A percentile compares a stretch with the other conserved stretches of the same genome.
Conservation (phyloP, 2,888 invertebrate species). For the Nesidiocoris tenuis region DNA sequence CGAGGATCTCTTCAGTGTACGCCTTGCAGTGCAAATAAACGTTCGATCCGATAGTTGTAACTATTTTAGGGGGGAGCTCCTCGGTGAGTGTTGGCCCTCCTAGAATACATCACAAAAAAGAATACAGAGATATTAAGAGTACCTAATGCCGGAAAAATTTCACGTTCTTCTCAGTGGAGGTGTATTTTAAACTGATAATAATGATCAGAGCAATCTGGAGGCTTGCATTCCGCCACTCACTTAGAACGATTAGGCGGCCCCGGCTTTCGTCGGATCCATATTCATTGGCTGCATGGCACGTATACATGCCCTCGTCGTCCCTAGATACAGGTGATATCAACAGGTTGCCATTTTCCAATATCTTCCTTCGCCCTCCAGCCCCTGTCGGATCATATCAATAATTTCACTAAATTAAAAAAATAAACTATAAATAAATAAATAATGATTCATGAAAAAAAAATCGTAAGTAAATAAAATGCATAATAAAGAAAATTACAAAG, state of each 20-base stretch:
- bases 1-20: constrained; percentile 78
- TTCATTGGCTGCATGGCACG: constrained; percentile 80
- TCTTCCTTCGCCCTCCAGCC: constrained; percentile 75
- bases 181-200: constrained; percentile 12
- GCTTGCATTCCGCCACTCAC: no score
- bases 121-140: not conserved
- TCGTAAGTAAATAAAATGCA: not conserved
- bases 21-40: constrained; percentile 81
- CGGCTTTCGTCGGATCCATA: constrained; percentile 84
- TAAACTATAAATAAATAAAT: not conserved
- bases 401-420: not conserved
- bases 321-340: constrained; percentile 80
- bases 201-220: no score
- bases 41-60: constrained; percentile 68
- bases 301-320: constrained; percentile 84
- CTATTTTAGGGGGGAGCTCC: constrained; percentile 65
- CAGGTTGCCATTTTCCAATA: constrained; percentile 82
- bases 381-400: constrained; percentile 58
- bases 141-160: not conserved
- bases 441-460: not conserved
- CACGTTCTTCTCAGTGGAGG: not conserved
- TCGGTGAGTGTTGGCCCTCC: constrained; percentile 75
- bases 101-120: no score
- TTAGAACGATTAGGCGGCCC: constrained; percentile 77
- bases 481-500: not conserved